phyloP scores from a whole-genome alignment of 2,888 invertebrate species.

The Tromatobia lineatoria region DNA sequence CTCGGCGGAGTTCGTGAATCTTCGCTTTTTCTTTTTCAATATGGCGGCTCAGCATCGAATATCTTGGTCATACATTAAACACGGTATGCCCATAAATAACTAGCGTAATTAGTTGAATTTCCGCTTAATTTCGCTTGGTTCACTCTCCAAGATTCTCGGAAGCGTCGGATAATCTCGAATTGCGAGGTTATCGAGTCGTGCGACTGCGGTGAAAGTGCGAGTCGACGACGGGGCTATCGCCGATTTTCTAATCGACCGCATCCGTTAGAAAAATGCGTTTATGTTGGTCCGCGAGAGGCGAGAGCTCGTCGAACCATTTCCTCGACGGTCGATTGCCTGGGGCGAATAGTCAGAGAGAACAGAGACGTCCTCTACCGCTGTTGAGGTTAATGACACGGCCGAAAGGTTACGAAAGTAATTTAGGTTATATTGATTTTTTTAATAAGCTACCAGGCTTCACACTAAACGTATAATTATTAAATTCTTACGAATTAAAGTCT shows the following conservation, averaged over 20 bases:
- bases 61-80: neutral
- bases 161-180: constrained; percentile 34
- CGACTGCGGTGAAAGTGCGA: constrained; percentile 79
- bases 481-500: too few species aligned
- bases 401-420: constrained; percentile 33
- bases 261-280: constrained; percentile 78
- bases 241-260: constrained; percentile 83
- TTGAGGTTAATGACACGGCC: constrained; percentile 55
- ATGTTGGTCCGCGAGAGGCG: constrained; percentile 32
- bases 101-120: neutral
- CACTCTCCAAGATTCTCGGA: constrained; percentile 41
- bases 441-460: too few species aligned
- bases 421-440: neutral
- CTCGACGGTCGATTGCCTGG: constrained; percentile 69
- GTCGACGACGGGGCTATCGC: constrained; percentile 50
- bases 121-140: constrained; percentile 9
- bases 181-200: constrained; percentile 49
- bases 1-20: constrained; percentile 19
- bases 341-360: constrained; percentile 47
- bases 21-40: constrained; percentile 13
- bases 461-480: too few species aligned
- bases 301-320: constrained; percentile 55
- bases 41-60: neutral
- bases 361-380: neutral
- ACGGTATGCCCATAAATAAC: neutral